Evolutionary conservation across 2,113 vertebrate species (phyloP).

Genomic region (Hemiprocne comata): DNA sequence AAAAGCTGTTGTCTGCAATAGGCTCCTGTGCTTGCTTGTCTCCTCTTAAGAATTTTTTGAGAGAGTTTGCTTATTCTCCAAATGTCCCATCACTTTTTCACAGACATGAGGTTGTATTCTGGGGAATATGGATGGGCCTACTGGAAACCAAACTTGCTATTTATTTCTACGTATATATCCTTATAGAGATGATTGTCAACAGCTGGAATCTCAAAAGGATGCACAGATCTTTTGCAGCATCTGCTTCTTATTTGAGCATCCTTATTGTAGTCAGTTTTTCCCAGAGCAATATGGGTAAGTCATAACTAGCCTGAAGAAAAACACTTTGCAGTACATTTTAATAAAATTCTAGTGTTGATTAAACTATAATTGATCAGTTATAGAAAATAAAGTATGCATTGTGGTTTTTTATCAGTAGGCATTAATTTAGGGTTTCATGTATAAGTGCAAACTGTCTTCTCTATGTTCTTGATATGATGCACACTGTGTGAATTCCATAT

Average conservation of each 20-base stretch:
- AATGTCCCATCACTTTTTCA: background rate
- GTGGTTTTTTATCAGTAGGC: background rate
- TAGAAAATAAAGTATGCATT: background rate
- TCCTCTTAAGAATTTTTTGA: background rate
- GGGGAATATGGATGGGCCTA: background rate
- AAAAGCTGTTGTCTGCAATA: background rate
- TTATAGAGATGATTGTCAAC: background rate
- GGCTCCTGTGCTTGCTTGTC: background rate
- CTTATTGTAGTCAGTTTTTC: background rate
- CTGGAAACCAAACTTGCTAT: background rate
- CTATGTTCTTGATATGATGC: background rate
- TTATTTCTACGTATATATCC: background rate
- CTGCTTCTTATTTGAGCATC: background rate
- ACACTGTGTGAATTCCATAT: background rate
- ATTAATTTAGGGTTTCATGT: background rate
- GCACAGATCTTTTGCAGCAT: background rate
- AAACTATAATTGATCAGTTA: background rate
- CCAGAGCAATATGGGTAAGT: background rate
- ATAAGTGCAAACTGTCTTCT: fast-evolving
- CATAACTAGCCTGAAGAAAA: background rate
- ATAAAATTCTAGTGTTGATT: background rate
- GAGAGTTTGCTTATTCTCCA: background rate
- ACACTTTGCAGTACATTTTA: background rate
- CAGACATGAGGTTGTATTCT: background rate
- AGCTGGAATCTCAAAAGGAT: background rate